Evolutionary conservation across 2,888 invertebrate genomes (phyloP).

Genomic region (Elmis aenea): DNA sequence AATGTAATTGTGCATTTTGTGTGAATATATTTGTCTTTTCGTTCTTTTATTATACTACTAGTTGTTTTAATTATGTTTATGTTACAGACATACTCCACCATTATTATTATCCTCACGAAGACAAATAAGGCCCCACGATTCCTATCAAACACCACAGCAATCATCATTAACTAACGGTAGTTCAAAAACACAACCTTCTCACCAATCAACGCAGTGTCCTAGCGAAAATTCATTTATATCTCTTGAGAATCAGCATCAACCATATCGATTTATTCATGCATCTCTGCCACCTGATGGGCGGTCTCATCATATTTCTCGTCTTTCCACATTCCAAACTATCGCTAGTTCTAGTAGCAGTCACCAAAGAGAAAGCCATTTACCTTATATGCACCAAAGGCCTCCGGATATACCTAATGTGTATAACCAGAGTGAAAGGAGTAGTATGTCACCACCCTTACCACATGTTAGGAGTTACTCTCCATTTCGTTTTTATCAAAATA

Average conservation of each 20-base stretch:
- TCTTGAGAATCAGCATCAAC: conserved; percentile 16
- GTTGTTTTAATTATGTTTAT: conserved; percentile 3
- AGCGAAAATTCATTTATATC: conserved; percentile 14
- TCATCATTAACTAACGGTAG: conserved; percentile 28
- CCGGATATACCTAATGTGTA: conserved; percentile 18
- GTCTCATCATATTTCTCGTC: conserved; percentile 32
- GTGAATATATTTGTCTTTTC: conserved; percentile 1
- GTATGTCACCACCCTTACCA: conserved; percentile 22
- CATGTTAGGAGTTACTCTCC: conserved; percentile 36
- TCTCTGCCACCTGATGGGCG: conserved; percentile 31
- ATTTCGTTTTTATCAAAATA: conserved; percentile 35
- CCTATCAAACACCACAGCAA: conserved; percentile 27
- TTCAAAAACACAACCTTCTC: conserved; percentile 17
- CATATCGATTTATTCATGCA: conserved; percentile 24
- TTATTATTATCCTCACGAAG: conserved; percentile 19
- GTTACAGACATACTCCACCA: conserved; percentile 26
- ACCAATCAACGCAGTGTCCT: conserved; percentile 8
- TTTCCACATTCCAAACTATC: conserved; percentile 34
- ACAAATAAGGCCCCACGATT: conserved; percentile 14
- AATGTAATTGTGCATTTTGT: no score
- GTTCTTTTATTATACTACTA: conserved; percentile 3
- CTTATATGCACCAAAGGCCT: conserved; percentile 31
- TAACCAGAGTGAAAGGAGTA: conserved; percentile 21
- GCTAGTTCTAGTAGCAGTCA: conserved; percentile 16
- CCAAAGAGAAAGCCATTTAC: conserved; percentile 31